Evolutionary conservation across 2,888 invertebrate species (phyloP).

Genomic region (Antitype chi): DNA sequence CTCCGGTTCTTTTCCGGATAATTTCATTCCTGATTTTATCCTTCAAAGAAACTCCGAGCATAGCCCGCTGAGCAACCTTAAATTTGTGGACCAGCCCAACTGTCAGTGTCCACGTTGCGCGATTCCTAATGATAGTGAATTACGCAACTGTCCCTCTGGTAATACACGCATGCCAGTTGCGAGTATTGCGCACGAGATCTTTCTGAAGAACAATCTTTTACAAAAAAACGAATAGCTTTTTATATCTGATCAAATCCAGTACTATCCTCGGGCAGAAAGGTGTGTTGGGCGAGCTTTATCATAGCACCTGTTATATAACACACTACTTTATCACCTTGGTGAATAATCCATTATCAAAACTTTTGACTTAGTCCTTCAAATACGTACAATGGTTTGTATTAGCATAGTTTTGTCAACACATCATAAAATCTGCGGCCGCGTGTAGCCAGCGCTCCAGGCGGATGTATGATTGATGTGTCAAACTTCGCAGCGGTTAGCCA

Average conservation of each 20-base stretch:
- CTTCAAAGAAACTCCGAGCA: too few species aligned
- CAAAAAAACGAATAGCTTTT: background rate
- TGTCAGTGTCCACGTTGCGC: too few species aligned
- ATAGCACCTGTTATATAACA: background rate
- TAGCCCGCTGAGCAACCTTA: too few species aligned
- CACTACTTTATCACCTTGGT: background rate
- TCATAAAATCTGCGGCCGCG: constrained; percentile 42
- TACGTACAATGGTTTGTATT: constrained; percentile 2
- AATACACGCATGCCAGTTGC: too few species aligned
- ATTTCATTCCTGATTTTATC: too few species aligned
- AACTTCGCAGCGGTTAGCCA: constrained; percentile 35
- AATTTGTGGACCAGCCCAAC: too few species aligned
- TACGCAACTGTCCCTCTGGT: too few species aligned
- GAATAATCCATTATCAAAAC: background rate
- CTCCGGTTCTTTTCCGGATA: too few species aligned
- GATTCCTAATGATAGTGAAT: too few species aligned
- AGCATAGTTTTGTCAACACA: constrained; percentile 18
- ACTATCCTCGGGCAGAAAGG: background rate
- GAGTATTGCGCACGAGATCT: too few species aligned
- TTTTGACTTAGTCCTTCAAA: background rate
- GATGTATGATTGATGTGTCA: constrained; percentile 49
- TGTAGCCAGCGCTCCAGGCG: constrained; percentile 4
- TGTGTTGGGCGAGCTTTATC: background rate
- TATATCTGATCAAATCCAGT: background rate
- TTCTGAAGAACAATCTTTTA: too few species aligned